Evolutionary conservation across 2,888 invertebrate genomes (phyloP).

Genomic region (Orchesella flavescens): DNA sequence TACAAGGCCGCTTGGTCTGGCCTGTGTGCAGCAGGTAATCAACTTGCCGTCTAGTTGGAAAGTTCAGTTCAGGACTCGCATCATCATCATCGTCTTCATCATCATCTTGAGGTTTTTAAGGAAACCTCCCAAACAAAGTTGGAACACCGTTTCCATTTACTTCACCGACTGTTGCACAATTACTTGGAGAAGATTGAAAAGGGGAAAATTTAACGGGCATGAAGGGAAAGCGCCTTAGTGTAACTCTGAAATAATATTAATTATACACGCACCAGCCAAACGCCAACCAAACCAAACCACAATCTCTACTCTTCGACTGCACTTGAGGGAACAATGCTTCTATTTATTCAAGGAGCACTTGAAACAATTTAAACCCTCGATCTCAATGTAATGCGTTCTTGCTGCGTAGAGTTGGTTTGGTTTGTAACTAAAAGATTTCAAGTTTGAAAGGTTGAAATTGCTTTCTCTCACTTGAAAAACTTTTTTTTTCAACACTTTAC

Average conservation of each 20-base stretch:
- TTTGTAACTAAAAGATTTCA: not conserved
- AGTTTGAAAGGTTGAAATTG: conserved; percentile 30
- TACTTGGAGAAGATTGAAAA: too few relatives aligned
- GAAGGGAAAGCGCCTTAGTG: too few relatives aligned
- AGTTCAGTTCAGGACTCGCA: too few relatives aligned
- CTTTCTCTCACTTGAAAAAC: conserved; percentile 1
- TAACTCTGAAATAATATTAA: too few relatives aligned
- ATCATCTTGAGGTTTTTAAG: too few relatives aligned
- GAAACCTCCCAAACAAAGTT: too few relatives aligned
- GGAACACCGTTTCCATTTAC: too few relatives aligned
- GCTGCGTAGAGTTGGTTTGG: not conserved
- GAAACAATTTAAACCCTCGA: not conserved
- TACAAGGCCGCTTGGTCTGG: too few relatives aligned
- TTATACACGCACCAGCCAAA: not conserved
- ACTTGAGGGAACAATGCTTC: not conserved
- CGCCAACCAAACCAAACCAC: not conserved
- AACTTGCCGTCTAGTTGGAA: not conserved
- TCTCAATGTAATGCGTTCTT: not conserved
- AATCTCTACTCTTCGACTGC: not conserved
- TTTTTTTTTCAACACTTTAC: conserved; percentile 4
- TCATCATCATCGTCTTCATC: too few relatives aligned
- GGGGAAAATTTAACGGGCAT: too few relatives aligned
- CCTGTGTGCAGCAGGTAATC: not conserved
- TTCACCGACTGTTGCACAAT: too few relatives aligned
- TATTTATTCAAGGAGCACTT: not conserved